phyloP scores from a whole-genome alignment of 1,140 invertebrate species.

The Leptinotarsa lineolata region DNA sequence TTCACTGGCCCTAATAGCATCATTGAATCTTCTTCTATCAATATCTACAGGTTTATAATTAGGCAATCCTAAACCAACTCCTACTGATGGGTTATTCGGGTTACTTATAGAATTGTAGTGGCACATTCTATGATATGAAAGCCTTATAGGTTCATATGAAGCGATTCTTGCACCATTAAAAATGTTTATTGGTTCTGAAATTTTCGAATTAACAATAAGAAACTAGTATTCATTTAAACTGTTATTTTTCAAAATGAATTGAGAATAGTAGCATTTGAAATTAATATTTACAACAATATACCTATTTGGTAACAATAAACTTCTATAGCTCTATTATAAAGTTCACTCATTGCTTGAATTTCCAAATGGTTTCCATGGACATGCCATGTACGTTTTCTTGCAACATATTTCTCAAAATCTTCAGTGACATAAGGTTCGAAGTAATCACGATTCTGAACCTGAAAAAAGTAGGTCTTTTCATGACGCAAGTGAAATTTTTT shows the following conservation, averaged over 20 bases:
- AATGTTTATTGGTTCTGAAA: constrained; percentile 86
- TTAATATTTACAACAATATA: constrained; percentile 50
- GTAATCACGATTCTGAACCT: constrained; percentile 85
- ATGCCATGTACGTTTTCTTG: constrained; percentile 75
- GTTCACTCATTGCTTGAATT: constrained; percentile 91
- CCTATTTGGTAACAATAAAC: constrained; percentile 87
- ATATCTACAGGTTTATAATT: constrained; percentile 80
- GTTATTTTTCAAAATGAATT: no score
- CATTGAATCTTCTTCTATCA: constrained; percentile 75
- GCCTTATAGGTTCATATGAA: constrained; percentile 79
- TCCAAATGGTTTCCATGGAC: constrained; percentile 94
- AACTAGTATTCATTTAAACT: no score
- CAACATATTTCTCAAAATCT: constrained; percentile 86
- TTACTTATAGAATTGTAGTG: constrained; percentile 93
- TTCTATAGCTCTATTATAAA: constrained; percentile 92
- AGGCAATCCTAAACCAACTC: constrained; percentile 85
- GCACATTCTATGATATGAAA: constrained; percentile 87
- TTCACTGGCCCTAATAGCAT: constrained; percentile 83
- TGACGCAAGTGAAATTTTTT: background rate
- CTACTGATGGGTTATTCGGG: constrained; percentile 84
- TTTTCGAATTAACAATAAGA: background rate
- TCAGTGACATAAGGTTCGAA: constrained; percentile 94
- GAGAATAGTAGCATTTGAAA: no score
- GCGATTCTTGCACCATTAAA: constrained; percentile 77
- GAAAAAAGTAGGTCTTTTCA: constrained; percentile 33